Conservation (phyloP, 2,113 vertebrate genomes). For the Pollimyrus isidori region DNA sequence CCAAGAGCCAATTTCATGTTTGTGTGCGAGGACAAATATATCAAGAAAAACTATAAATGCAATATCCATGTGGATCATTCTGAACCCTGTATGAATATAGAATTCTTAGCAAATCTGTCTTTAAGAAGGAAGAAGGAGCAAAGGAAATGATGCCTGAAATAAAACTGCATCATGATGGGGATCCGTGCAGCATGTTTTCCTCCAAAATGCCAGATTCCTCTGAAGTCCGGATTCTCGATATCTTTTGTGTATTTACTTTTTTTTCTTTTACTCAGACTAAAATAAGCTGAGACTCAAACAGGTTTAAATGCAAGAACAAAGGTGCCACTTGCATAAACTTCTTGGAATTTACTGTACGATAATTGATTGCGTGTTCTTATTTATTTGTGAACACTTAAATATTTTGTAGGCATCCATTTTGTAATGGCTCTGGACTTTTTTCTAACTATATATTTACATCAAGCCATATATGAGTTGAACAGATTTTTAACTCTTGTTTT, state of each 20-base stretch:
- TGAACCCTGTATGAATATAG: background rate
- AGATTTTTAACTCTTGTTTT: background rate
- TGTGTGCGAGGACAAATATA: background rate
- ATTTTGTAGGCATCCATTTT: background rate
- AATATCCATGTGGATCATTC: background rate
- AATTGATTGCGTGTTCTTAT: background rate
- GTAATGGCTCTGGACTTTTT: background rate
- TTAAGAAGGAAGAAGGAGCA: background rate
- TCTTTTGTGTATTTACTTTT: background rate
- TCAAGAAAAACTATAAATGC: background rate
- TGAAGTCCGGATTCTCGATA: background rate
- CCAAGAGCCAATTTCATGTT: background rate
- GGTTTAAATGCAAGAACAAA: background rate
- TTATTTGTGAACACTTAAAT: background rate
- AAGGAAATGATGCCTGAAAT: conserved; percentile 3
- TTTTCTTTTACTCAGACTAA: background rate
- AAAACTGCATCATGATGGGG: background rate
- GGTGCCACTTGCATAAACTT: background rate
- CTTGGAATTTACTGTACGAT: background rate
- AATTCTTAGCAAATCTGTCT: background rate
- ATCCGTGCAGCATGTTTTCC: background rate
- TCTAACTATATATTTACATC: background rate
- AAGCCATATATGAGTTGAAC: background rate
- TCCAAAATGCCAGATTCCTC: background rate
- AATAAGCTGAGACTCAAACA: background rate